Conservation (phyloP, 2,888 invertebrate species). For the Furcula furcula region DNA sequence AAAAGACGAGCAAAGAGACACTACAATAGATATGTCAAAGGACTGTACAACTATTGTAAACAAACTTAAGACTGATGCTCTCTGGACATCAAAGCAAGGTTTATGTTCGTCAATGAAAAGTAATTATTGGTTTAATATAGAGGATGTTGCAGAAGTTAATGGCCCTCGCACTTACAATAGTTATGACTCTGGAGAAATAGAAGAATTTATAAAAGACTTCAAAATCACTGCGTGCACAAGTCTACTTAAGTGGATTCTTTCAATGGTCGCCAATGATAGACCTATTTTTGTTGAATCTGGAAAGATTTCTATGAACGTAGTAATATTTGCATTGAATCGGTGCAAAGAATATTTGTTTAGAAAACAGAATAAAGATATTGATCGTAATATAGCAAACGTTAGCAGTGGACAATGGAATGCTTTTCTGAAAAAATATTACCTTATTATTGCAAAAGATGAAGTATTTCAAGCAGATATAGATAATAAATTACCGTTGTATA, state of each 20-base stretch:
- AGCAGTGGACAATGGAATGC: conserved; percentile 84
- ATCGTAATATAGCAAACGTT: conserved; percentile 57
- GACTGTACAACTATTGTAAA: conserved; percentile 53
- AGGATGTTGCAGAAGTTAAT: conserved; percentile 83
- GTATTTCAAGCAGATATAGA: conserved; percentile 65
- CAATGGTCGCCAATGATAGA: conserved; percentile 57
- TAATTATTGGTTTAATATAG: conserved; percentile 84
- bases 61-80: conserved; percentile 57
- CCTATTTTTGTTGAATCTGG: conserved; percentile 77
- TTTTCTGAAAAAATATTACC: conserved; percentile 85
- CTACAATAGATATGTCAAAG: conserved; percentile 43
- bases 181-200: conserved; percentile 77
- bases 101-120: conserved; percentile 80
- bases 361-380: conserved; percentile 85
- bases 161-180: conserved; percentile 88
- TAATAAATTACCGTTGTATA: conserved; percentile 56
- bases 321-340: conserved; percentile 87
- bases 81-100: conserved; percentile 73
- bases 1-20: conserved; percentile 38
- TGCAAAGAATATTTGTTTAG: conserved; percentile 84
- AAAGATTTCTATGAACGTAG: conserved; percentile 75
- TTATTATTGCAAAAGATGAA: conserved; percentile 81
- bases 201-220: conserved; percentile 86
- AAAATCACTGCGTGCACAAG: conserved; percentile 89
- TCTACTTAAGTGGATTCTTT: conserved; percentile 83